A percentile compares a stretch with the other conserved stretches of the same genome.
Conservation (phyloP, 2,113 vertebrate species). For the Oncorhynchus tshawytscha region DNA sequence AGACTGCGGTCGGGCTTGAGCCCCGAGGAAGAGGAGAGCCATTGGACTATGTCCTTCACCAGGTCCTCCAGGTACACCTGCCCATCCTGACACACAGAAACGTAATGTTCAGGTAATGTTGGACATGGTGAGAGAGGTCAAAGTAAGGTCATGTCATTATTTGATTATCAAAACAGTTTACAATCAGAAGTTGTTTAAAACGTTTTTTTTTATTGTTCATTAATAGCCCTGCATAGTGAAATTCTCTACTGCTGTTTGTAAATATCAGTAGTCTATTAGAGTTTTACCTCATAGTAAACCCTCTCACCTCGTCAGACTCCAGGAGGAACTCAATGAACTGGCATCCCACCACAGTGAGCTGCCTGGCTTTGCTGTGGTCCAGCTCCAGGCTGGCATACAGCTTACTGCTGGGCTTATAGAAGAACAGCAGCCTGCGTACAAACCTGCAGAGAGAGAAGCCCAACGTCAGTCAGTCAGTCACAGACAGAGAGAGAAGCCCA, state of each 20-base stretch:
- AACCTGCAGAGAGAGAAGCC: conserved; percentile 64
- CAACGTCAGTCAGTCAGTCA: background rate
- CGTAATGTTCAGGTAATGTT: background rate
- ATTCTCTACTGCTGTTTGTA: background rate
- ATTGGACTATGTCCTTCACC: conserved; percentile 84
- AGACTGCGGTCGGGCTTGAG: conserved; percentile 82
- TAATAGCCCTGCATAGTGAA: background rate
- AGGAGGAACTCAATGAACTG: conserved; percentile 85
- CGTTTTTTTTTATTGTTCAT: background rate
- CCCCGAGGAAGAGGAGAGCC: conserved; percentile 78
- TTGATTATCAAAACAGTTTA: background rate
- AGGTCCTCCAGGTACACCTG: conserved; percentile 84
- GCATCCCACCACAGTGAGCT: conserved; percentile 82
- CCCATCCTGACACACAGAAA: conserved; percentile 72
- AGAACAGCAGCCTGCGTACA: conserved; percentile 82
- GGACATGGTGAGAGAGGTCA: background rate
- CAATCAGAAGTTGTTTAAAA: background rate
- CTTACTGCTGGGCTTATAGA: conserved; percentile 86
- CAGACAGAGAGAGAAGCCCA: too few species aligned
- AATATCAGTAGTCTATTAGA: background rate
- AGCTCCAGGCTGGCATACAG: conserved; percentile 80
- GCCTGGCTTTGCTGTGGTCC: conserved; percentile 79
- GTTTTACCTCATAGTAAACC: too few species aligned
- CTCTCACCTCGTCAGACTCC: conserved; percentile 81
- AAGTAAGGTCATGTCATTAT: background rate